Conservation (phyloP, 2,888 invertebrate species). For the Caenorhabditis sulstoni region DNA sequence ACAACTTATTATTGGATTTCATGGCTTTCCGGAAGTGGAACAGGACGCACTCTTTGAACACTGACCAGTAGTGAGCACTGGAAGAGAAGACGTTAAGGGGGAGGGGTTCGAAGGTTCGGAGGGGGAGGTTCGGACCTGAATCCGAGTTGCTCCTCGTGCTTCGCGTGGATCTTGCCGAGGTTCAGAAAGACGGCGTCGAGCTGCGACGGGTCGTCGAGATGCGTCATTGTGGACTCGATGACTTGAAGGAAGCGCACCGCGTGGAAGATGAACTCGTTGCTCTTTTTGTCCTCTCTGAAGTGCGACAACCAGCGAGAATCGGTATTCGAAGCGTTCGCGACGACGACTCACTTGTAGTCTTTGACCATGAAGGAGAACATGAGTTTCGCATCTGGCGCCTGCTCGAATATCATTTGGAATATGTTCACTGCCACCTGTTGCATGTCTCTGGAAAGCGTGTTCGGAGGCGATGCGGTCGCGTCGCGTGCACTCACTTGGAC, state of each 20-base stretch:
- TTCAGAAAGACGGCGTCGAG: conserved; percentile 69
- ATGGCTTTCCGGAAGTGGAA: conserved; percentile 71
- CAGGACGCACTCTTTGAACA: conserved; percentile 72
- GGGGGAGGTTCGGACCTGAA: conserved; percentile 60
- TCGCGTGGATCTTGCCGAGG: conserved; percentile 71
- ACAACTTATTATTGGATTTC: conserved; percentile 60
- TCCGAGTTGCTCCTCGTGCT: conserved; percentile 71
- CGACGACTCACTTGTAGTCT: conserved; percentile 61
- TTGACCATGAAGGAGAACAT: conserved; percentile 73
- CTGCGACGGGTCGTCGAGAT: conserved; percentile 64
- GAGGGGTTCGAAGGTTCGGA: not conserved
- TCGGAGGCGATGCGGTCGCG: too few relatives aligned
- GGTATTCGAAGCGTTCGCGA: too few relatives aligned
- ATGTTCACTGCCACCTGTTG: conserved; percentile 68
- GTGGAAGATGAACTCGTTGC: conserved; percentile 72
- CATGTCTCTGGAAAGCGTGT: conserved; percentile 68
- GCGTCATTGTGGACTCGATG: conserved; percentile 70
- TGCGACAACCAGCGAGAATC: too few relatives aligned
- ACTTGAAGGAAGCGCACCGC: conserved; percentile 71
- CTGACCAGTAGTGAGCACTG: conserved; percentile 71
- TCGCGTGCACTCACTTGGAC: conserved; percentile 51
- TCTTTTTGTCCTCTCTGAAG: conserved; percentile 65
- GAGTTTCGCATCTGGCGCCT: conserved; percentile 70
- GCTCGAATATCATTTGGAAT: conserved; percentile 74
- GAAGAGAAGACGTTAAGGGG: conserved; percentile 1